Percentiles rank a stretch among this genome's conserved stretches.
These are phyloP conservation scores for Triplophysa bombifrons DNA, from an alignment of 2,797 vertebrate species.

Conservation along the genomic window DNA sequence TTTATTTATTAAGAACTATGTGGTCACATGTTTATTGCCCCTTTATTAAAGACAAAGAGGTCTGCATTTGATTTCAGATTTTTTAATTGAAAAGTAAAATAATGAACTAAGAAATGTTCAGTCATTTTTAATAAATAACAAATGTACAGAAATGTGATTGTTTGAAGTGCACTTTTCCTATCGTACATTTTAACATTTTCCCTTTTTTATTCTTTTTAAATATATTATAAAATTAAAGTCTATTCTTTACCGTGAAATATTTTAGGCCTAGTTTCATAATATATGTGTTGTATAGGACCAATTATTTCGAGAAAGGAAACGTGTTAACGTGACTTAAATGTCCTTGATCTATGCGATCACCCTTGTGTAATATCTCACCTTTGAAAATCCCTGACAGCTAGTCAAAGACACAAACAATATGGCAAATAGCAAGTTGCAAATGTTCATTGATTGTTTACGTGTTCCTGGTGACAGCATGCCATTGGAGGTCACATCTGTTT, in stretches of 20 bases:
- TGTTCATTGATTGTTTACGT: conserved; percentile 87
- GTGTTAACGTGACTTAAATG: background rate
- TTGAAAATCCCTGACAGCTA: conserved; percentile 78
- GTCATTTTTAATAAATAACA: too few relatives aligned
- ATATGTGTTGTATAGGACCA: too few relatives aligned
- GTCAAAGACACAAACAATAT: conserved; percentile 79
- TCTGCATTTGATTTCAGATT: too few relatives aligned
- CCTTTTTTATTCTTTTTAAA: too few relatives aligned
- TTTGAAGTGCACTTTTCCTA: too few relatives aligned
- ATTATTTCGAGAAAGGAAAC: background rate
- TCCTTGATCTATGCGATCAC: conserved; percentile 70
- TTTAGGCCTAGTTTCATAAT: background rate
- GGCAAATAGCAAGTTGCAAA: conserved; percentile 89
- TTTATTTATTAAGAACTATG: background rate
- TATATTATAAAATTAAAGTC: background rate
- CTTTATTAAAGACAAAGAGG: background rate
- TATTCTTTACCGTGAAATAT: background rate
- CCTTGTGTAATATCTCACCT: conserved; percentile 73
- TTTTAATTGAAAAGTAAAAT: too few relatives aligned
- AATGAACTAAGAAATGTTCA: too few relatives aligned
- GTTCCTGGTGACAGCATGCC: conserved; percentile 76
- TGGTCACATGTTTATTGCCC: too few relatives aligned
- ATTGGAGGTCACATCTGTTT: conserved; percentile 80
- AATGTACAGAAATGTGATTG: too few relatives aligned
- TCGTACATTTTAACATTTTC: too few relatives aligned